phyloP scores from a whole-genome alignment of 1,140 invertebrate species.

The Odontomachus brunneus region DNA sequence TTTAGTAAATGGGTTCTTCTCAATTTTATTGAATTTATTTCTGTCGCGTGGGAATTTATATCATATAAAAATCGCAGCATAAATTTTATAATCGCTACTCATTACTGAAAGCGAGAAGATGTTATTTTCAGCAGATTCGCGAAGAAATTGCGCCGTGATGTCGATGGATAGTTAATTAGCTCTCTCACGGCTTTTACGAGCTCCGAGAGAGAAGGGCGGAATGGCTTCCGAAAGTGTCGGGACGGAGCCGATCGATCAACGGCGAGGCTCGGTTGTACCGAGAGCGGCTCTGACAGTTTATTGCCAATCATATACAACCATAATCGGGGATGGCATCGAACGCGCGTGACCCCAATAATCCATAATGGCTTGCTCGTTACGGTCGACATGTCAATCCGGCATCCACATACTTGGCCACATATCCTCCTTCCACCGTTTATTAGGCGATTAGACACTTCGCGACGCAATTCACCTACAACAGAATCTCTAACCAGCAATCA shows the following conservation, averaged over 20 bases:
- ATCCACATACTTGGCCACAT: conserved; percentile 23
- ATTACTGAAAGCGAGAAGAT: background rate
- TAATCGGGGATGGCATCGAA: conserved; percentile 59
- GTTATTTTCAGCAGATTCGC: background rate
- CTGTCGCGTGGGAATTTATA: too few relatives aligned
- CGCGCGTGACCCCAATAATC: conserved; percentile 61
- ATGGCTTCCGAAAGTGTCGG: conserved; percentile 32
- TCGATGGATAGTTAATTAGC: background rate
- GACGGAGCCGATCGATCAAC: conserved; percentile 41
- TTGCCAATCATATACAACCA: conserved; percentile 60
- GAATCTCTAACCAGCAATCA: background rate
- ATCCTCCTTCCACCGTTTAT: conserved; percentile 44
- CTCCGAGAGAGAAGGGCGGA: conserved; percentile 18
- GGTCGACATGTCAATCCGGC: conserved; percentile 57
- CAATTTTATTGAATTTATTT: too few relatives aligned
- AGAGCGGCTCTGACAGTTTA: conserved; percentile 33
- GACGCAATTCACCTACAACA: conserved; percentile 4
- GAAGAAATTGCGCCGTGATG: background rate
- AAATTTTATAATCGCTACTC: too few relatives aligned
- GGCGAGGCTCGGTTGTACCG: background rate
- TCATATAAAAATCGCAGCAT: too few relatives aligned
- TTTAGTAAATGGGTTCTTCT: background rate
- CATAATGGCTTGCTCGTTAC: conserved; percentile 52
- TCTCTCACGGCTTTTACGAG: background rate
- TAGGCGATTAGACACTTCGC: conserved; percentile 36